These are phyloP conservation scores for Eilema sororculum DNA, from an alignment of 2,888 invertebrate genomes.

Conservation along the genomic window DNA sequence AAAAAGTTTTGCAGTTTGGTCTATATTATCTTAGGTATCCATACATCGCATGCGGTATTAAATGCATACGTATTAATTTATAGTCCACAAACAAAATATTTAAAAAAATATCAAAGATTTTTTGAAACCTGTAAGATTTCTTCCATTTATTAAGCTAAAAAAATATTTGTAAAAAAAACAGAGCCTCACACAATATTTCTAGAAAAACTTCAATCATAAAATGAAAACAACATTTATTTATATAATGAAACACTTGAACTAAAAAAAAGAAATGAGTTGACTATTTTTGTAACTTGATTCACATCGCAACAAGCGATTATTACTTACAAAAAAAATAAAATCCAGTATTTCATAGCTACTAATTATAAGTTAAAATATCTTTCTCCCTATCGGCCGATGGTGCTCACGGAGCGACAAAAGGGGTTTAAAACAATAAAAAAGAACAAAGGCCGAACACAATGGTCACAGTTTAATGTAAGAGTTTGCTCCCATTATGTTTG, in stretches of 20 bases:
- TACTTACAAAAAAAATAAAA: background rate
- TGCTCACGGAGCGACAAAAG: constrained; percentile 63
- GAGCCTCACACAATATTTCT: background rate
- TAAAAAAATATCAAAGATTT: background rate
- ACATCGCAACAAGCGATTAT: background rate
- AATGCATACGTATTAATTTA: background rate
- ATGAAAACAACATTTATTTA: background rate
- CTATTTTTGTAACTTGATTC: background rate
- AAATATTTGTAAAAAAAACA: background rate
- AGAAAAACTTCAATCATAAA: background rate
- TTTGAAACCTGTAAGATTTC: background rate
- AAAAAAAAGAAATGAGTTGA: background rate
- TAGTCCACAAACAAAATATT: background rate
- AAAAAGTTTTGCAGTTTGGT: too few relatives aligned
- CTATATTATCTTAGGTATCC: too few relatives aligned
- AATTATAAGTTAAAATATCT: constrained; percentile 26
- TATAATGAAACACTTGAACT: background rate
- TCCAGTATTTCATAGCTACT: background rate
- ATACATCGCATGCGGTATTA: background rate
- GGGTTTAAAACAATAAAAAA: constrained; percentile 76
- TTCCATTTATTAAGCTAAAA: background rate
- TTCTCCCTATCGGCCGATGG: constrained; percentile 62
- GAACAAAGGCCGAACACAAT: constrained; percentile 78
- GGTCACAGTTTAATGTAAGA: constrained; percentile 79
- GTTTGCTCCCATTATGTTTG: constrained; percentile 72